Evolutionary conservation across 2,797 vertebrate genomes (phyloP).

Genomic region (Eulemur coronatus): DNA sequence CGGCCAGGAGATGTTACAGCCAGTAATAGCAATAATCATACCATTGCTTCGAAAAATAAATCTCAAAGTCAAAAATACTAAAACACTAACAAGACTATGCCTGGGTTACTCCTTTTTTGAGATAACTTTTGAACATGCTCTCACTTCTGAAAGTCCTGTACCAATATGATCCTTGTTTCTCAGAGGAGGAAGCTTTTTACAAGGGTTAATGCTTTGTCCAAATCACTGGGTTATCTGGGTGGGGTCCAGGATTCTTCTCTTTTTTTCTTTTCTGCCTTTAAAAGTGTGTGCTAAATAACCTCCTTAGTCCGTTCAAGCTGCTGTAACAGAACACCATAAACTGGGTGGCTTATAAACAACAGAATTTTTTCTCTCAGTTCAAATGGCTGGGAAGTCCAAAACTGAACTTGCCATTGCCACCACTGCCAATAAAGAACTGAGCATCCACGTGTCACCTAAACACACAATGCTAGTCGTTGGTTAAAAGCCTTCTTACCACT

Average conservation of each 20-base stretch:
- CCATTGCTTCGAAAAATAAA: neutral
- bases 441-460: no score
- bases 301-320: neutral
- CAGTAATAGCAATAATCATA: fast-evolving
- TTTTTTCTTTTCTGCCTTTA: neutral
- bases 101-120: neutral
- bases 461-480: no score
- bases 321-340: no score
- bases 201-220: neutral
- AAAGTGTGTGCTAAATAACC: neutral
- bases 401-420: neutral
- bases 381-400: neutral
- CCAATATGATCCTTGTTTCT: neutral
- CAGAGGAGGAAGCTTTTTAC: neutral
- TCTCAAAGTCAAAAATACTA: neutral
- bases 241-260: neutral
- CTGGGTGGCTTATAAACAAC: neutral
- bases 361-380: neutral
- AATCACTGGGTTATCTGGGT: neutral
- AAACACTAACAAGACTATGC: neutral
- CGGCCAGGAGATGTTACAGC: fast-evolving
- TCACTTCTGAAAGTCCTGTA: neutral
- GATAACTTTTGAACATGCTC: neutral
- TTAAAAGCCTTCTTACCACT: neutral
- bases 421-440: neutral